A percentile compares a stretch with the other conserved stretches of the same genome.
Evolutionary conservation across 2,888 invertebrate genomes (phyloP).

Genomic region (Apotomis turbidana): DNA sequence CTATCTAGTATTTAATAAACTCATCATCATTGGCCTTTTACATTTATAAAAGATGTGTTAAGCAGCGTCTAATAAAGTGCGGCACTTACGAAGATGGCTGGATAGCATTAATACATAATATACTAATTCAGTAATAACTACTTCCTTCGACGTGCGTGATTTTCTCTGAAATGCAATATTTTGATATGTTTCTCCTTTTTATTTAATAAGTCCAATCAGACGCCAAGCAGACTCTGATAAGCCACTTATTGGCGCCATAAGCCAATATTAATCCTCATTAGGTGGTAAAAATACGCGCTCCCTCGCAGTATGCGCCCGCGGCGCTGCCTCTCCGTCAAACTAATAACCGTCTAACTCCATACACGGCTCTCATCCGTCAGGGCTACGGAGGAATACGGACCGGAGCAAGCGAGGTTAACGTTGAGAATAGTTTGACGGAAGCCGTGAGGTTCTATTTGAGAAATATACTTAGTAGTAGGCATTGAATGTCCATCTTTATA

Average conservation of each 20-base stretch:
- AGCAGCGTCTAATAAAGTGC: no score
- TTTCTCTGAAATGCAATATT: no score
- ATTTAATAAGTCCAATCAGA: neutral
- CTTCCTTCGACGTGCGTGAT: no score
- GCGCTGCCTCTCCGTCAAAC: neutral
- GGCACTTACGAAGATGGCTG: no score
- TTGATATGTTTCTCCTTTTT: no score
- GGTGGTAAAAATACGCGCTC: neutral
- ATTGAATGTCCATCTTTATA: neutral
- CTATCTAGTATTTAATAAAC: no score
- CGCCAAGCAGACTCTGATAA: neutral
- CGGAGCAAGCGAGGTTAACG: neutral
- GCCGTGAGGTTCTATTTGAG: neutral
- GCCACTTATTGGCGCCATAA: neutral
- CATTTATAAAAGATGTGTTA: no score
- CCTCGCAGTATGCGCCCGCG: neutral
- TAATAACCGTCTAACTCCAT: conserved; percentile 7
- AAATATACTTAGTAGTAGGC: neutral
- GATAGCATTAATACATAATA: no score
- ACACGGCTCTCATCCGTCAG: neutral
- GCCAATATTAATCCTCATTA: conserved; percentile 8
- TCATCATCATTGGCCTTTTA: no score
- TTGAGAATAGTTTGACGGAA: neutral
- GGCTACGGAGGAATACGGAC: neutral
- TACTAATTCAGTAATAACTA: no score